These are phyloP conservation scores for Hirtodrosophila trivittata DNA, from an alignment of 2,888 invertebrate genomes.

Conservation along the genomic window DNA sequence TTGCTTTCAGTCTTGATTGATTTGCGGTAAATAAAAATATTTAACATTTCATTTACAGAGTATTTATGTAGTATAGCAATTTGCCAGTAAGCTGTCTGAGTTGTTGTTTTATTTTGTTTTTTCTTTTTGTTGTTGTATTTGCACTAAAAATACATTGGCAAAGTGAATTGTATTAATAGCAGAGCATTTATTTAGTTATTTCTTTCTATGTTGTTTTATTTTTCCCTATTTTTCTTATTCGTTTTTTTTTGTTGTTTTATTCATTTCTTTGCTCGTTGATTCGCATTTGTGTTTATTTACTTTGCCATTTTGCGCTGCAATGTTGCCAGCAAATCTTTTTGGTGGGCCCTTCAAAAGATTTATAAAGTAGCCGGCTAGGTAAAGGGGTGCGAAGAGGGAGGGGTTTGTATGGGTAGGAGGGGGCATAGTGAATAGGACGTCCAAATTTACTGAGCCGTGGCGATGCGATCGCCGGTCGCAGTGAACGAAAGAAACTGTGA, in stretches of 20 bases:
- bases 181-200: constrained; percentile 79
- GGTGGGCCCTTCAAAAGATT: constrained; percentile 75
- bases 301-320: constrained; percentile 68
- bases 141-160: constrained; percentile 80
- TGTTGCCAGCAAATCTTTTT: constrained; percentile 45
- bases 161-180: constrained; percentile 82
- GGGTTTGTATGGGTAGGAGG: neutral
- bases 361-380: constrained; percentile 63
- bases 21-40: too few species aligned
- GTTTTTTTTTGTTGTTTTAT: constrained; percentile 16
- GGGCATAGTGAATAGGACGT: constrained; percentile 43
- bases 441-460: constrained; percentile 73
- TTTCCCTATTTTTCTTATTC: constrained; percentile 38
- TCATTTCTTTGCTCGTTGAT: constrained; percentile 38
- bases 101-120: constrained; percentile 44
- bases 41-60: constrained; percentile 23
- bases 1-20: too few species aligned
- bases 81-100: constrained; percentile 2
- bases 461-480: constrained; percentile 66
- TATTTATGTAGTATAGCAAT: constrained; percentile 6
- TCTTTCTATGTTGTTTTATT: constrained; percentile 61
- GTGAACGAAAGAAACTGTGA: constrained; percentile 68
- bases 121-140: constrained; percentile 57
- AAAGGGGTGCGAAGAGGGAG: neutral
- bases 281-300: constrained; percentile 75